These are phyloP conservation scores for Penaeus indicus DNA, from an alignment of 1,140 invertebrate species.

Conservation along the genomic window DNA sequence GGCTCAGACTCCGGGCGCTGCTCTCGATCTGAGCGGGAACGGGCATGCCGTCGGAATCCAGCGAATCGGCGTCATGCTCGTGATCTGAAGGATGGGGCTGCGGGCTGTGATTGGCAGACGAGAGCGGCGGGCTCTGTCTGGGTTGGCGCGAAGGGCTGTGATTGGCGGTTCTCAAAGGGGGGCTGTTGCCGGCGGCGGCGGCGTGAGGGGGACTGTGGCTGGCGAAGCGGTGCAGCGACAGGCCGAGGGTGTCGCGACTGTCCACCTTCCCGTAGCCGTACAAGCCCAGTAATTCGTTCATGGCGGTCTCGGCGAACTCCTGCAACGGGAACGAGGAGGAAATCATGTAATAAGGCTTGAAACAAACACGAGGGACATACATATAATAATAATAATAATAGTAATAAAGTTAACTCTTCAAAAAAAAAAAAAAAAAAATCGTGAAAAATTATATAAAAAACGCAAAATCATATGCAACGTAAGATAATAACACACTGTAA, in stretches of 20 bases:
- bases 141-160: no score
- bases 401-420: no score
- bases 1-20: slow-evolving; percentile 46
- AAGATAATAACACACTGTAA: no score
- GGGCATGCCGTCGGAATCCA: slow-evolving; percentile 53
- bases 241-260: slow-evolving; percentile 62
- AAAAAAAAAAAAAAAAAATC: no score
- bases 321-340: slow-evolving; percentile 70
- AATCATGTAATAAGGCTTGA: neutral
- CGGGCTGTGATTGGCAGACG: slow-evolving; percentile 39
- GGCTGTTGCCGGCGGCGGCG: neutral
- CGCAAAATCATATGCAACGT: no score
- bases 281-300: slow-evolving; percentile 91
- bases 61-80: slow-evolving; percentile 50
- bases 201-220: slow-evolving; percentile 37
- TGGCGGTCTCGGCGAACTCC: slow-evolving; percentile 90
- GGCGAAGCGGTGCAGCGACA: slow-evolving; percentile 54
- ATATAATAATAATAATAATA: no score
- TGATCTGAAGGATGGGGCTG: slow-evolving; percentile 18
- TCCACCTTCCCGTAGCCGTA: slow-evolving; percentile 86
- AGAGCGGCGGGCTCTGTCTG: neutral
- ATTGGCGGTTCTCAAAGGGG: neutral
- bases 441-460: no score
- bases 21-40: slow-evolving; percentile 39
- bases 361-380: no score